Evolutionary conservation across 2,113 vertebrate species (phyloP), one percentile per base, ranked within the genome.

Genomic region (Propithecus coquereli): DNA sequence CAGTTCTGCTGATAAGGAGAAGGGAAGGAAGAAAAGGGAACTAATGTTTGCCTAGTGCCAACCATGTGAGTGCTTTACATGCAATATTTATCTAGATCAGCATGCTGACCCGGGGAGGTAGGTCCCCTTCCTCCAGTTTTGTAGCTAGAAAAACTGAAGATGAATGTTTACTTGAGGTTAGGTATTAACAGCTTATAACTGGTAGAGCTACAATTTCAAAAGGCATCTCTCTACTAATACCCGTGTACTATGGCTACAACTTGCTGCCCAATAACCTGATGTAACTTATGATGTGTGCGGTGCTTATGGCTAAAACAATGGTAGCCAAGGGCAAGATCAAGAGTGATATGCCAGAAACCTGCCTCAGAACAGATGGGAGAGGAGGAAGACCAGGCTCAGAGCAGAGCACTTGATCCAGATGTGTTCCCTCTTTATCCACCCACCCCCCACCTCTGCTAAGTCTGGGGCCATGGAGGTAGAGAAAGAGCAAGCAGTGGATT

Each of bases 271-370:
- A 18, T 7, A 45, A 45, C 40, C 89, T 43, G 32, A 20, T 0
- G 1, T 43, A 27, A 61, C 2, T 6, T 7, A 14, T 1, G 5
- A 2, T 23, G 30, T 45, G 25, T 47, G 8, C 0, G 7, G 12
- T 43, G 20, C 11, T 87, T 13, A 25, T 16, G 43, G 76, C 52
- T 91, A n/a, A 30, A 77, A n/a, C 52, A 30, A 20, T 6, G 5
- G 9, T 2, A 40, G 34, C 8, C 5, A 2, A 50, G 37, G 65
- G 30, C 50, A n/a, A 68, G 76, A 30, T 22, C 81, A 23, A 79
- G n/a, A 81, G 18, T 23, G 17, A 79, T 10, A 1, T 70, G 63
- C 30, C 40, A 11, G 73, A 85, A 63, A 85, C 12, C 34, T 25
- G 27, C 4, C 77, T 30, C 0, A 7, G 37, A 16, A 59, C 6